Evolutionary conservation across 2,797 vertebrate species (phyloP), one percentile per base, ranked within the genome.

Genomic region (Craterocephalus amniculus): DNA sequence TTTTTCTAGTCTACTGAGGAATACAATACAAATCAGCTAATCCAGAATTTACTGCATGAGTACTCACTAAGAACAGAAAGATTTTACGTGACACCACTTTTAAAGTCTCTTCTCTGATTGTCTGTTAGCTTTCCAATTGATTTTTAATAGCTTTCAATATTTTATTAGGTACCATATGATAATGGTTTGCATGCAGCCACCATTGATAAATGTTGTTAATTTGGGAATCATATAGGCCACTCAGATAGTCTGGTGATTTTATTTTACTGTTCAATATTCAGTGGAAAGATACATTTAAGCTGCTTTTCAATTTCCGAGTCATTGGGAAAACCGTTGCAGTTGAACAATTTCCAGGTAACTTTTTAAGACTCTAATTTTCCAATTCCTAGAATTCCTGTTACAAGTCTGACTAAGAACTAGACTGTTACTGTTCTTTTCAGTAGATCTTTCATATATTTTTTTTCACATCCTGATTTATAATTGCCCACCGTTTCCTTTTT

Each of bases 191-290:
- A 55, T 29, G 16, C 52, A 45, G 57, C 51, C 57, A 26, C 61
- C n/a, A 43, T 68, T 78, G 64, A 64, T 58, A 64, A 66, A 71
- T 76, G 36, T 66, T 68, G 58, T 72, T 67, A 63, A 68, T 78
- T 72, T 56, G 18, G 55, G 34, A 59, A 76, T 16, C 49, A 59
- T 27, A 13, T 61, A 10, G 48, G 35, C 27, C 36, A n/a, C n/a
- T 45, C 1, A 6, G 67, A 56, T 63, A 34, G 22, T 61, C 24
- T 31, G 27, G 38, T 63, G 43, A 14, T 29, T 62, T 40, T 32
- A 38, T 26, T 59, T 69, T 64, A 51, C 20, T 43, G 18, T 24
- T 58, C 2, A 54, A 63, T 58, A 22, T 48, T 27, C 59, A 38
- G 2, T 24, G 20, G 34, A 34, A 66, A 32, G 26, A 36, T 56